Conservation (phyloP, 2,888 invertebrate species). For the Pollenia griseotomentosa region DNA sequence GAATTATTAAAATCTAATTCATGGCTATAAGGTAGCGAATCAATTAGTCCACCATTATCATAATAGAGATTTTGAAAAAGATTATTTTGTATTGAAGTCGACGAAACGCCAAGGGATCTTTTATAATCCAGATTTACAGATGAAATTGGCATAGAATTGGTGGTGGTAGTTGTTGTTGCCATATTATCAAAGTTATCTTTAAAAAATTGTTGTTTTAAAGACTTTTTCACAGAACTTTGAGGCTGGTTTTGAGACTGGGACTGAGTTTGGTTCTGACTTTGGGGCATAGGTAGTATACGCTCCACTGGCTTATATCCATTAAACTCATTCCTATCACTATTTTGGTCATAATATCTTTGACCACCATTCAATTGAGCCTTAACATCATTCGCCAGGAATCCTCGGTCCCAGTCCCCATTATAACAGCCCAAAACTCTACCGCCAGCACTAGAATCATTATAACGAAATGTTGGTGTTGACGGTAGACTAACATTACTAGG, state of each 20-base stretch:
- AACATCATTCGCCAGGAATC: conserved; percentile 33
- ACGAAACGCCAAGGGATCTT: conserved; percentile 69
- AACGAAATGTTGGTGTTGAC: conserved; percentile 76
- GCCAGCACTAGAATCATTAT: conserved; percentile 39
- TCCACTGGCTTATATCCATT: conserved; percentile 75
- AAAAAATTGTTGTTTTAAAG: conserved; percentile 75
- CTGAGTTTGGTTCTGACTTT: conserved; percentile 16
- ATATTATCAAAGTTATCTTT: conserved; percentile 74
- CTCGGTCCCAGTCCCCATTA: conserved; percentile 56
- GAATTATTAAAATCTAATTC: conserved; percentile 46
- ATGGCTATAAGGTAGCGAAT: conserved; percentile 17
- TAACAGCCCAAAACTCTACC: conserved; percentile 27
- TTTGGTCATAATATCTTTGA: conserved; percentile 74
- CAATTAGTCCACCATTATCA: conserved; percentile 40
- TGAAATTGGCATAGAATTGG: conserved; percentile 26
- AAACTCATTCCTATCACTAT: conserved; percentile 45
- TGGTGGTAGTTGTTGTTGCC: conserved; percentile 63
- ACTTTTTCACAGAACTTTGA: conserved; percentile 55
- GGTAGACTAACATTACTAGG: conserved; percentile 77
- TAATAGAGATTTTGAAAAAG: conserved; percentile 65
- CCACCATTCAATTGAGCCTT: conserved; percentile 40
- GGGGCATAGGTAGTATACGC: conserved; percentile 78
- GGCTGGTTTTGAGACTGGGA: conserved; percentile 51
- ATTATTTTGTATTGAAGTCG: conserved; percentile 59
- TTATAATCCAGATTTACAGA: conserved; percentile 59